phyloP scores from a whole-genome alignment of 2,113 vertebrate species.

The Tychaedon coryphoeus region DNA sequence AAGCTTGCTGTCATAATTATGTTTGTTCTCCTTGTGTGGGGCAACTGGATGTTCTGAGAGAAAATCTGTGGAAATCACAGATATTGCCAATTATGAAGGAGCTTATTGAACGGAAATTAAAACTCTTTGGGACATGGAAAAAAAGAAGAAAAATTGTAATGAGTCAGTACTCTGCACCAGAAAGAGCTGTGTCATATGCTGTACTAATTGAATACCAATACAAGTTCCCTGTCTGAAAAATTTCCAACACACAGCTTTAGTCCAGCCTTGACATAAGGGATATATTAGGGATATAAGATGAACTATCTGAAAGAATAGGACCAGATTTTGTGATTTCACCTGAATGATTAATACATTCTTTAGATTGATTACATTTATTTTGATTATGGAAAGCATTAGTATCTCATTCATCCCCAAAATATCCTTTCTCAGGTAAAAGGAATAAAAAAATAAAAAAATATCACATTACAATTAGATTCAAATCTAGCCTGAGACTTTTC shows the following conservation, averaged over 20 bases:
- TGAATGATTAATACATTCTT: background rate
- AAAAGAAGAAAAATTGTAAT: background rate
- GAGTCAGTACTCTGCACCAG: background rate
- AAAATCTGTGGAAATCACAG: background rate
- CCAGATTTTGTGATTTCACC: background rate
- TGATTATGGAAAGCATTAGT: background rate
- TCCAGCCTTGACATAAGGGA: background rate
- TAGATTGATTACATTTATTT: background rate
- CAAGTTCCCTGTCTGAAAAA: background rate
- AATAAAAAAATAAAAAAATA: background rate
- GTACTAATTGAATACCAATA: background rate
- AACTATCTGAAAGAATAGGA: rapidly evolving
- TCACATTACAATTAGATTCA: background rate
- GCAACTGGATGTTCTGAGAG: background rate
- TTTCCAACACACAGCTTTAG: background rate
- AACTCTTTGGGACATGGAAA: background rate
- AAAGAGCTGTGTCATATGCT: background rate
- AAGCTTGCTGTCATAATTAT: background rate
- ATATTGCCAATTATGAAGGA: background rate
- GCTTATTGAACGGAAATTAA: background rate
- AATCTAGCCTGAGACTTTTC: background rate
- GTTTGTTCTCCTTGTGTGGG: background rate
- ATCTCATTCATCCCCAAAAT: background rate
- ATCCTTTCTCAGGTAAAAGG: background rate
- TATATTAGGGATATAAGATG: background rate